phyloP scores from a whole-genome alignment of 2,888 invertebrate species.

The Melanostoma mellinum region DNA sequence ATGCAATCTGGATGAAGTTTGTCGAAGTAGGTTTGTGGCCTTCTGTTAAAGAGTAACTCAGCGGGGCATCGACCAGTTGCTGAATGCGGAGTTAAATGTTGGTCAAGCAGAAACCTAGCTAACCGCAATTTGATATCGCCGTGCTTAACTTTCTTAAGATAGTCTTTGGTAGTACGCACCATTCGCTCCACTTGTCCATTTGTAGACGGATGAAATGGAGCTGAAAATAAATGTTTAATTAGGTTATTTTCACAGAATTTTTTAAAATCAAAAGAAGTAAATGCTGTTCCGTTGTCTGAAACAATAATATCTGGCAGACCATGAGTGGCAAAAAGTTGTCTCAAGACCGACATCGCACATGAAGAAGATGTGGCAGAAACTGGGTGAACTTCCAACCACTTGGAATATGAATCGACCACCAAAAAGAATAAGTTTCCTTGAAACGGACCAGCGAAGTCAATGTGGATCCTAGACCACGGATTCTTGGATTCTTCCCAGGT shows the following conservation, averaged over 20 bases:
- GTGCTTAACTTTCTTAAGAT: constrained; percentile 10
- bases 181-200: constrained; percentile 20
- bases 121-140: constrained; percentile 6
- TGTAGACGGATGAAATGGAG: constrained; percentile 31
- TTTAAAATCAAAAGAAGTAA: constrained; percentile 5
- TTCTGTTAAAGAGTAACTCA: constrained; percentile 7
- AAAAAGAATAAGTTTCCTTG: constrained; percentile 56
- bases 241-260: constrained; percentile 3
- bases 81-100: constrained; percentile 15
- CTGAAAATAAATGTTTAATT: constrained; percentile 33
- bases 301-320: constrained; percentile 18
- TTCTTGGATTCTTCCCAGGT: constrained; percentile 17
- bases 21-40: constrained; percentile 8
- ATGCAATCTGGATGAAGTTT: constrained; percentile 40
- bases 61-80: constrained; percentile 1
- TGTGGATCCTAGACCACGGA: constrained; percentile 32
- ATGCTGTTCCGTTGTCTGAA: constrained; percentile 14
- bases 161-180: constrained; percentile 18
- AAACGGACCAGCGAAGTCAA: constrained; percentile 30
- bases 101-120: constrained; percentile 6
- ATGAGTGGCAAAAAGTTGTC: constrained; percentile 28
- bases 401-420: constrained; percentile 54
- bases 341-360: constrained; percentile 16
- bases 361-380: constrained; percentile 18
- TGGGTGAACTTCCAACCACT: constrained; percentile 47